Evolutionary conservation across 2,113 vertebrate species (phyloP), one percentile per base, ranked within the genome.

Genomic region (Tupaia chinensis): DNA sequence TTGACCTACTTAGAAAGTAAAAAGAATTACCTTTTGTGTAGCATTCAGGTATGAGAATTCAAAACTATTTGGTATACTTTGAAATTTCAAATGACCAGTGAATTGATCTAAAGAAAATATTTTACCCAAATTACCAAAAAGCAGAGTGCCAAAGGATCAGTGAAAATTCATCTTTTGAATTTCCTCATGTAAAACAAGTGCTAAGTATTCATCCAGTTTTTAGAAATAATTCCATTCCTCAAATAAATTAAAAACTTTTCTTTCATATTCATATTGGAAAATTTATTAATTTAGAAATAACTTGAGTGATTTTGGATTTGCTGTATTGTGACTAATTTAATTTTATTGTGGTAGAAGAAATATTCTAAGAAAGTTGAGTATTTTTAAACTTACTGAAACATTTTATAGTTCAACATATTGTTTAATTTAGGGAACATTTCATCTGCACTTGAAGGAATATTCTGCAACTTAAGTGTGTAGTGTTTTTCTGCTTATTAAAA

Each of bases 71-170:
- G 78, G 15, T 79, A 14, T 68, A 68, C 68, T 85, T 74, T 68
- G 54, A 73, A 61, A 56, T 90, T 80, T 86, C 73, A 34, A 80
- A 74, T 86, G 84, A 25, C 22, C 34, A 54, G 54, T 76, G 65
- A 61, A 20, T 70, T 63, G 23, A 63, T 54, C 65, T 65, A n/a
- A 88, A 85, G 29, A 80, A 22, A 66, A 22, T 20, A 89, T 66
- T 34, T 60, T 19, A 87, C 3, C 81, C 23, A 84, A 84, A 85
- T 74, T 80, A 85, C 83, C 73, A 53, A 89, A 93, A 90, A 61
- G 12, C 19, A 65, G 32, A 72, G 8, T 65, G 19, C n/a, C 19
- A 83, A 91, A 87, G 14, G 2, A 89, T n/a, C 10, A 7, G 8
- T 65, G 14, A 78, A 84, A 76, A 54, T 54, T 14, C 9, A 1